Conservation (phyloP, 2,797 vertebrate genomes). For the Crax fasciolata region DNA sequence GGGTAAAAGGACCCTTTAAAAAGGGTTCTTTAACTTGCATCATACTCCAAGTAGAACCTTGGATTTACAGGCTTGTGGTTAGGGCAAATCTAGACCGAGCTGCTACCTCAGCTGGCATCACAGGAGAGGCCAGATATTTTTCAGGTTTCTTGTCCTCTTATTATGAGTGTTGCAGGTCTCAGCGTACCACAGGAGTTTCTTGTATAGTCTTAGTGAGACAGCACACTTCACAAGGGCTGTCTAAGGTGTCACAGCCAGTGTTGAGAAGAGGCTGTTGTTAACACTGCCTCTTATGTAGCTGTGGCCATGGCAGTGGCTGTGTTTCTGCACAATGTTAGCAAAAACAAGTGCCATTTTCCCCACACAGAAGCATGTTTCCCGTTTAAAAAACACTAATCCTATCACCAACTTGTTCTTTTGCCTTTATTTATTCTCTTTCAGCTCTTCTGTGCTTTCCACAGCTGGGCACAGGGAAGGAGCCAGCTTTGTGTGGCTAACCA, state of each 20-base stretch:
- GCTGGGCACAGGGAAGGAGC: background rate
- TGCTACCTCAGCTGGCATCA: background rate
- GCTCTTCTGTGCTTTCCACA: background rate
- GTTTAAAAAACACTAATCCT: background rate
- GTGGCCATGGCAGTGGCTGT: background rate
- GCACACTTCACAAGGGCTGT: background rate
- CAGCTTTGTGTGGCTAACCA: background rate
- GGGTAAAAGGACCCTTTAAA: background rate
- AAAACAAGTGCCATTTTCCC: background rate
- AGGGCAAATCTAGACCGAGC: background rate
- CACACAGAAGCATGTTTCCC: fast-evolving
- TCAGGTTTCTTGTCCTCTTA: background rate
- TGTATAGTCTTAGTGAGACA: background rate
- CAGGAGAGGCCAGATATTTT: background rate
- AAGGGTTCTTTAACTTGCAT: slow-evolving; percentile 14
- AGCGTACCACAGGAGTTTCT: background rate
- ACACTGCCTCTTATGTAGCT: fast-evolving
- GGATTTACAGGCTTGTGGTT: slow-evolving; percentile 42
- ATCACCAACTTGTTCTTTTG: background rate
- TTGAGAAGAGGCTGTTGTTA: background rate
- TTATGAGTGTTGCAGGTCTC: background rate
- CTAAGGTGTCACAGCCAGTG: background rate
- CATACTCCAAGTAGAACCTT: background rate
- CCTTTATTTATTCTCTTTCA: background rate
- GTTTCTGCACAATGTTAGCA: background rate